A percentile compares a stretch with the other conserved stretches of the same genome.
Conservation (phyloP, 2,888 invertebrate genomes). For the Fragum fragum region DNA sequence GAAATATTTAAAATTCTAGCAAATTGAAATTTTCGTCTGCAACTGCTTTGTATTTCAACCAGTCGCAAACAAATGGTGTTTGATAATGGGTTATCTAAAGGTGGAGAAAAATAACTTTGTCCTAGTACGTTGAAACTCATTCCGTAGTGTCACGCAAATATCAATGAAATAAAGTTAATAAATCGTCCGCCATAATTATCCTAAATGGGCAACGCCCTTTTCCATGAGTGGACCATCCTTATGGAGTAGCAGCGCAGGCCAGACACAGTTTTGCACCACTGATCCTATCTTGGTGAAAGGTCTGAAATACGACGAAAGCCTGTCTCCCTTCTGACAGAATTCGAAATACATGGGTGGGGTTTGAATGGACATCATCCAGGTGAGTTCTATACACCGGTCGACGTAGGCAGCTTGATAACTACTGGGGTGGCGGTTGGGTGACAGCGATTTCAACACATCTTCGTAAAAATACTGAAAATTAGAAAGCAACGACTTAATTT, state of each 20-base stretch:
- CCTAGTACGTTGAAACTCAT: too few species aligned
- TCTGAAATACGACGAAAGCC: constrained; percentile 40
- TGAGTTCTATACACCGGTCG: constrained; percentile 59
- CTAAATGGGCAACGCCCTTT: constrained; percentile 64
- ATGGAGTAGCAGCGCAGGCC: constrained; percentile 58
- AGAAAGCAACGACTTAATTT: background rate
- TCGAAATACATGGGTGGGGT: constrained; percentile 64
- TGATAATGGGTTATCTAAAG: too few species aligned
- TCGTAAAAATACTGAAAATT: constrained; percentile 63
- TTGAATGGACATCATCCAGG: constrained; percentile 63
- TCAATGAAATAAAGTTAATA: too few species aligned
- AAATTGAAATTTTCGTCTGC: too few species aligned
- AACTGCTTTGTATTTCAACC: too few species aligned
- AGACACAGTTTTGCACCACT: constrained; percentile 59
- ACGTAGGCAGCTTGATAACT: constrained; percentile 52
- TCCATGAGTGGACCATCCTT: constrained; percentile 59
- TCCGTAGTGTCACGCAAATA: too few species aligned
- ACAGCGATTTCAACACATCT: constrained; percentile 60
- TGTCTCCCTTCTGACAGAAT: constrained; percentile 57
- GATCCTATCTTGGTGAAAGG: constrained; percentile 64
- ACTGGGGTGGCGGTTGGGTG: constrained; percentile 54
- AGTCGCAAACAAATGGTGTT: too few species aligned
- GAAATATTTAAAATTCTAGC: too few species aligned
- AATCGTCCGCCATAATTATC: too few species aligned
- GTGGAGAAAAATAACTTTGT: too few species aligned